These are phyloP conservation scores for Spea hammondii DNA, from an alignment of 2,797 vertebrate species.

Conservation along the genomic window DNA sequence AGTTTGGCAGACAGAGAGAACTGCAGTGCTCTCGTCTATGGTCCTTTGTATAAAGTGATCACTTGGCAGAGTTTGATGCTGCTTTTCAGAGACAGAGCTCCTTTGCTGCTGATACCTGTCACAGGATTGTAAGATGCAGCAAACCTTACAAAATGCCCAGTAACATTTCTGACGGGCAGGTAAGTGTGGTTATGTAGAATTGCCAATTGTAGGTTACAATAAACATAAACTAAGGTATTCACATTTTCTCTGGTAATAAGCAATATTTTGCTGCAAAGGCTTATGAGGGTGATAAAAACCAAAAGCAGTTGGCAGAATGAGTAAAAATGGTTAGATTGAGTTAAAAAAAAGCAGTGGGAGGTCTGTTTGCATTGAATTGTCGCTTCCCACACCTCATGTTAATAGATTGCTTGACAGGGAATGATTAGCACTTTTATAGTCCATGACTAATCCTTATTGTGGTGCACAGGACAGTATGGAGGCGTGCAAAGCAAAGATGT, in stretches of 20 bases:
- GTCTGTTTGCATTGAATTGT: slow-evolving; percentile 30
- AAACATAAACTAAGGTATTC: slow-evolving; percentile 6
- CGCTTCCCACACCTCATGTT: slow-evolving; percentile 43
- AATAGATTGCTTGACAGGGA: slow-evolving; percentile 37
- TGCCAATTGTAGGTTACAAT: slow-evolving; percentile 21
- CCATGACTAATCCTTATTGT: slow-evolving; percentile 42
- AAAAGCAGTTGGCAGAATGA: not conserved
- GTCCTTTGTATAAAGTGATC: slow-evolving; percentile 16
- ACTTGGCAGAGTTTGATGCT: slow-evolving; percentile 12
- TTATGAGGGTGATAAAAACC: slow-evolving; percentile 17
- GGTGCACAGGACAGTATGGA: slow-evolving; percentile 14
- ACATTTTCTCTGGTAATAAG: slow-evolving; percentile 17
- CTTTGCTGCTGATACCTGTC: slow-evolving; percentile 7
- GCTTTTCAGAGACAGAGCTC: not conserved
- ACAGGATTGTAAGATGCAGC: not conserved
- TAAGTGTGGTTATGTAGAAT: slow-evolving; percentile 1
- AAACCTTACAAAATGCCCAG: not conserved
- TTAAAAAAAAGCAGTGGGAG: slow-evolving; percentile 26
- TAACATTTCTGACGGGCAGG: not conserved
- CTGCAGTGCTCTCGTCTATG: not conserved
- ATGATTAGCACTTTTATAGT: slow-evolving; percentile 41
- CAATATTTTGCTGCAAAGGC: slow-evolving; percentile 16
- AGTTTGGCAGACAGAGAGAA: slow-evolving; percentile 14
- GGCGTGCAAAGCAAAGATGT: slow-evolving; percentile 11
- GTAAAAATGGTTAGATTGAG: slow-evolving; percentile 7